Evolutionary conservation across 2,888 invertebrate genomes (phyloP), one percentile per base, ranked within the genome.

Genomic region (Resseliella maxima): DNA sequence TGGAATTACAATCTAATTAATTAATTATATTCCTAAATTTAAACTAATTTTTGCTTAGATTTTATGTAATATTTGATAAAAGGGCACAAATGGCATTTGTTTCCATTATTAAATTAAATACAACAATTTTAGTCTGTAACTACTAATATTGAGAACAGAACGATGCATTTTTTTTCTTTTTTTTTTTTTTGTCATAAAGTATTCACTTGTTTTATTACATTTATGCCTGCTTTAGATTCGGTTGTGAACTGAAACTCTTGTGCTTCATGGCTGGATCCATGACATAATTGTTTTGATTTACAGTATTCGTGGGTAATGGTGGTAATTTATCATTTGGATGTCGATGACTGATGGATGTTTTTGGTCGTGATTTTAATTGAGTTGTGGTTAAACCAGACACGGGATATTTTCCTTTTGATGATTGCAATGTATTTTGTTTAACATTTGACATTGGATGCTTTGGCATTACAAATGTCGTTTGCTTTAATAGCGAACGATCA

Each of bases 401-500:
- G 88, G 94, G 93, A 90, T 94, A 94, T 90, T 94, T 95, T 88
- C 92, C 91, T 89, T 93, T 93, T 88, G 91, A 91, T 89, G 91
- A 90, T 90, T 89, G 90, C 88, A 92, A 89, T 85, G 87, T 86
- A 24, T 36, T 31, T 36, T 45, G 41, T 3, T 27, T 41, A 21
- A 85, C 46, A 86, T 72, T 35, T 59, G 87, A 85, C 10, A 88
- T 87, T 45, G 93, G 92, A 89, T 93, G 93, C 90, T 95, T 95
- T 86, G 95, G 95, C 92, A 95, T 93, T 88, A 95, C 96, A 90
- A 96, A 95, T 35, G 96, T 96, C 86, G 96, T 97, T 91, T 97
- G 97, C 91, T 96, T 96, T 87, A 97, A 92, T 89, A 98, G 93
- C 87, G 97, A 96, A 87, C 96, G 94, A 91, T 98, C 98, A 90